phyloP scores from a whole-genome alignment of 1,140 invertebrate genomes.

The Bombus superbus region DNA sequence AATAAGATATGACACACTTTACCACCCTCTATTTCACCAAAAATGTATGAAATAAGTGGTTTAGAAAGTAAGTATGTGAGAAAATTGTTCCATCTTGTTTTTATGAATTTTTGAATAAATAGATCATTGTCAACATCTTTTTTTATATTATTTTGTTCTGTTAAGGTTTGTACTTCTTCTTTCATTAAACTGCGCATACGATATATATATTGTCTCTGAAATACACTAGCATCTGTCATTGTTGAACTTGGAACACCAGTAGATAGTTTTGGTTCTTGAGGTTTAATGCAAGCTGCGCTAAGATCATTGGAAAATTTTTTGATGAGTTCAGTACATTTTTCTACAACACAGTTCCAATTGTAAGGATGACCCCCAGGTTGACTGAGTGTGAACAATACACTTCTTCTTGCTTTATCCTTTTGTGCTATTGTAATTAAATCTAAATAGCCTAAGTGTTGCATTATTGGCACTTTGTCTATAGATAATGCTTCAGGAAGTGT shows the following conservation, averaged over 20 bases:
- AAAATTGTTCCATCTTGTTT: slow-evolving; percentile 70
- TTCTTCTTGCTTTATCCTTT: slow-evolving; percentile 84
- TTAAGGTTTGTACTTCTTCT: neutral
- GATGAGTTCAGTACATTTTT: slow-evolving; percentile 84
- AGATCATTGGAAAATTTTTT: slow-evolving; percentile 86
- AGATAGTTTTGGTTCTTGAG: slow-evolving; percentile 55
- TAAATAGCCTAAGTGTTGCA: slow-evolving; percentile 88
- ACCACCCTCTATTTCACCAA: slow-evolving; percentile 87
- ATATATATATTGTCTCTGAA: slow-evolving; percentile 72
- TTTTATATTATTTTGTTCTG: neutral
- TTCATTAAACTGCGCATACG: slow-evolving; percentile 75
- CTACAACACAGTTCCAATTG: slow-evolving; percentile 89
- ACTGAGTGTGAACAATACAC: slow-evolving; percentile 87
- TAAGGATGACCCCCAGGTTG: slow-evolving; percentile 90
- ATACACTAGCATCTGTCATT: slow-evolving; percentile 32
- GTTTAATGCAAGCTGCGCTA: slow-evolving; percentile 78
- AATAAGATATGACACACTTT: slow-evolving; percentile 86
- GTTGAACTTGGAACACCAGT: slow-evolving; percentile 10
- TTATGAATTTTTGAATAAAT: slow-evolving; percentile 71
- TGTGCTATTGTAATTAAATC: slow-evolving; percentile 86
- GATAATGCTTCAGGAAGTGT: slow-evolving; percentile 84
- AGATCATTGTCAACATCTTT: slow-evolving; percentile 12
- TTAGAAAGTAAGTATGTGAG: slow-evolving; percentile 77
- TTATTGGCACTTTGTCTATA: slow-evolving; percentile 84
- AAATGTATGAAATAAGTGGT: slow-evolving; percentile 87